Percentiles rank a stretch among this genome's conserved stretches.
Conservation (phyloP, 1,140 invertebrate genomes). For the Drosophila auraria region DNA sequence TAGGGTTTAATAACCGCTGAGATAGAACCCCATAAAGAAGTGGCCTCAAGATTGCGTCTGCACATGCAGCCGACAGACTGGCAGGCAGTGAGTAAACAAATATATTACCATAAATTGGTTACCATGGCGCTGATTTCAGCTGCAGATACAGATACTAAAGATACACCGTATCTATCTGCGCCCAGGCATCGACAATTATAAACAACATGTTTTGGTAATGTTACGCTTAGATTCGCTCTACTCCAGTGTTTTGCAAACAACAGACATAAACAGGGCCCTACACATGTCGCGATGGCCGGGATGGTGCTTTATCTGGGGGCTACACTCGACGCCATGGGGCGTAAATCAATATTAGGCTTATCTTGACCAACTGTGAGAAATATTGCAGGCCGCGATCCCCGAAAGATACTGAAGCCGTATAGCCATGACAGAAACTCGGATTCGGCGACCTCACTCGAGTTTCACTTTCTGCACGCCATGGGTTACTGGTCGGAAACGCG, state of each 20-base stretch:
- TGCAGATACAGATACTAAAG: slow-evolving; percentile 27
- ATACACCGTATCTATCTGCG: slow-evolving; percentile 24
- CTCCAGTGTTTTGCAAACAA: slow-evolving; percentile 47
- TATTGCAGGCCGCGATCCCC: slow-evolving; percentile 37
- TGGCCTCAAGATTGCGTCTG: slow-evolving; percentile 16
- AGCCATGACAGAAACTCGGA: slow-evolving; percentile 36
- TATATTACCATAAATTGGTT: slow-evolving; percentile 66
- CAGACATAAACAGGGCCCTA: slow-evolving; percentile 13
- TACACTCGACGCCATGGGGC: slow-evolving; percentile 28
- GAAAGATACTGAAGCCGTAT: slow-evolving; percentile 30
- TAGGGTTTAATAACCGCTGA: neutral
- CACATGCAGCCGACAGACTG: slow-evolving; percentile 31
- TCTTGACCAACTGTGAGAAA: slow-evolving; percentile 69
- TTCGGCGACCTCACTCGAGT: slow-evolving; percentile 52
- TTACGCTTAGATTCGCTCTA: slow-evolving; percentile 51
- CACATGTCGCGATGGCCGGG: slow-evolving; percentile 13
- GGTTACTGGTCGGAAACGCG: slow-evolving; percentile 77
- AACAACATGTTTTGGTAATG: slow-evolving; percentile 72
- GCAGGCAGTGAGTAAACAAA: slow-evolving; percentile 35
- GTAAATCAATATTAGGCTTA: slow-evolving; percentile 80
- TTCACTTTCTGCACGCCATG: slow-evolving; percentile 65
- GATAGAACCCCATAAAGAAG: neutral
- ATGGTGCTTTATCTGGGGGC: slow-evolving; percentile 41
- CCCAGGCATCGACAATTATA: slow-evolving; percentile 63
- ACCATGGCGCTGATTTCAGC: slow-evolving; percentile 66